These are phyloP conservation scores for Leucophenga montana DNA, from an alignment of 2,888 invertebrate species.

Conservation along the genomic window DNA sequence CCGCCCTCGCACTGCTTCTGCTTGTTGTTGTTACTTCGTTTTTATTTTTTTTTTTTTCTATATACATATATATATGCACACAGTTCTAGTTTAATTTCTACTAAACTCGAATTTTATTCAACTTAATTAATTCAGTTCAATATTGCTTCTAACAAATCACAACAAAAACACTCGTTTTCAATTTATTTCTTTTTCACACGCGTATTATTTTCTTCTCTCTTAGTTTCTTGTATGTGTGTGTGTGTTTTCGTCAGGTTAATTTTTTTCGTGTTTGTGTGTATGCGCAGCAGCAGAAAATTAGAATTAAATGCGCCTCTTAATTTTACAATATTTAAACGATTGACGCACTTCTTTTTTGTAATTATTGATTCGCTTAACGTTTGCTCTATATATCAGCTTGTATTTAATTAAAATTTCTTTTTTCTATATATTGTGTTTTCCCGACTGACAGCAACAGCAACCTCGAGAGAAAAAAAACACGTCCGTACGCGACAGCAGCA, in stretches of 20 bases:
- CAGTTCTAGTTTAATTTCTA: neutral
- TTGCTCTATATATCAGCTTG: neutral
- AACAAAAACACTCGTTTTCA: neutral
- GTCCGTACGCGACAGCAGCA: neutral
- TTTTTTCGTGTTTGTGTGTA: constrained; percentile 5
- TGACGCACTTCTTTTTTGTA: neutral
- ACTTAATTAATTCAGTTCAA: neutral
- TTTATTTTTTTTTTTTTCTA: neutral
- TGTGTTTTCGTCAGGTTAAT: neutral
- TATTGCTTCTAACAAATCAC: neutral
- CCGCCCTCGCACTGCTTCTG: neutral
- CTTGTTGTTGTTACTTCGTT: neutral
- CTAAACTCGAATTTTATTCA: neutral
- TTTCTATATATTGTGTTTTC: neutral
- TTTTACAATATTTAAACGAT: neutral
- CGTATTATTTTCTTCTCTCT: constrained; percentile 4
- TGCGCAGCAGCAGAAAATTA: constrained; percentile 10
- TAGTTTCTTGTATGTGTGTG: neutral
- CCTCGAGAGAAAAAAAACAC: constrained; percentile 2
- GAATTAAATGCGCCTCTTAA: neutral
- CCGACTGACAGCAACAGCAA: neutral
- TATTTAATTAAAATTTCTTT: neutral
- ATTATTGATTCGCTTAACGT: neutral
- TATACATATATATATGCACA: neutral
- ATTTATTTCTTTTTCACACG: neutral